These are phyloP conservation scores for Sandelia bainsii DNA, from an alignment of 2,797 vertebrate genomes.

Conservation along the genomic window DNA sequence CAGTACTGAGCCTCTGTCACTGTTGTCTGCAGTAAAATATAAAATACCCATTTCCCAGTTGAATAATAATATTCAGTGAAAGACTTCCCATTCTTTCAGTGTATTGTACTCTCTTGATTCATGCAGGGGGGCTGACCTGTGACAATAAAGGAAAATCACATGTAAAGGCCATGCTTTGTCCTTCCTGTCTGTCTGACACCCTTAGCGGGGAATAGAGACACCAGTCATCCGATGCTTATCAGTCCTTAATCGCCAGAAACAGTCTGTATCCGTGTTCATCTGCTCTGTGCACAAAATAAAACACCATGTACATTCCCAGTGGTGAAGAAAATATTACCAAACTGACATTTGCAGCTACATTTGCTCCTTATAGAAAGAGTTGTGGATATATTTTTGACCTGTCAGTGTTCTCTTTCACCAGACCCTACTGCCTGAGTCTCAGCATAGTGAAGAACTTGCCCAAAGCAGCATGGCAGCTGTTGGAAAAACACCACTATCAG, in stretches of 20 bases:
- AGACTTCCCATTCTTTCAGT: constrained; percentile 18
- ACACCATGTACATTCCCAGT: constrained; percentile 19
- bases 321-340: constrained; percentile 1
- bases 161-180: constrained; percentile 78
- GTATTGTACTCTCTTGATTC: constrained; percentile 40
- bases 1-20: background rate
- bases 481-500: constrained; percentile 72
- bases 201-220: constrained; percentile 40
- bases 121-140: constrained; percentile 42
- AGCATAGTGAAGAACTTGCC: constrained; percentile 64
- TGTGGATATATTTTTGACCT: background rate
- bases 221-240: constrained; percentile 68
- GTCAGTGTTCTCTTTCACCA: constrained; percentile 49
- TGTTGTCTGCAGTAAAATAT: constrained; percentile 12
- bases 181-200: constrained; percentile 28
- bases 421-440: constrained; percentile 69
- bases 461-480: constrained; percentile 77
- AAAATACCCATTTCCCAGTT: constrained; percentile 33
- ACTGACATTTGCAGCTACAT: constrained; percentile 11
- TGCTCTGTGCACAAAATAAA: constrained; percentile 27
- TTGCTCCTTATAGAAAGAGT: background rate
- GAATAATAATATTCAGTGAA: constrained; percentile 20
- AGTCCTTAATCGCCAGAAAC: constrained; percentile 47
- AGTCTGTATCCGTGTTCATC: constrained; percentile 22
- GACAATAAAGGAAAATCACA: constrained; percentile 58